Conservation (phyloP, 2,888 invertebrate genomes). For the Polyommatus icarus region DNA sequence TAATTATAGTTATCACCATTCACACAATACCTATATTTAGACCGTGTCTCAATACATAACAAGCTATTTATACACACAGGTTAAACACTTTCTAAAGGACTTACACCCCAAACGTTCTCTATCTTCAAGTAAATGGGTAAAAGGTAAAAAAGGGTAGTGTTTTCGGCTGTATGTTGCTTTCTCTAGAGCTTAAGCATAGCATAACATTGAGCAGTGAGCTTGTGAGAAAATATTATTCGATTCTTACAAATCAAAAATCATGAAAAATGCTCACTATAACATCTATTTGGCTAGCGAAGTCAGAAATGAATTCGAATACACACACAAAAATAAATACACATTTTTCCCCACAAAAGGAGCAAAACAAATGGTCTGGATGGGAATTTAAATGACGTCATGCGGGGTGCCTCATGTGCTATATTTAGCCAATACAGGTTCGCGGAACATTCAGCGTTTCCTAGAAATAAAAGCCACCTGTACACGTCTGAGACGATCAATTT, state of each 20-base stretch:
- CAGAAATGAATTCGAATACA: background rate
- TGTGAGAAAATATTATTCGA: no score
- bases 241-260: no score
- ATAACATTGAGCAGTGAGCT: no score
- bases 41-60: background rate
- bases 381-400: conserved; percentile 52
- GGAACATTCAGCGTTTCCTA: conserved; percentile 60
- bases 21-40: background rate
- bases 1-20: background rate
- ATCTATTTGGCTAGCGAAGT: background rate
- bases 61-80: background rate
- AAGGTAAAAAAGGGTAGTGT: no score
- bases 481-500: conserved; percentile 64
- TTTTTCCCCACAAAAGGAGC: background rate
- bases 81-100: background rate
- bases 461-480: conserved; percentile 65
- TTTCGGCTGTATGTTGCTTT: no score
- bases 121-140: no score
- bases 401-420: conserved; percentile 37
- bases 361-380: background rate
- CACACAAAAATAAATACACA: background rate
- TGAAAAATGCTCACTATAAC: no score
- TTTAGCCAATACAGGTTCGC: conserved; percentile 53
- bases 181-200: no score
- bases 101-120: background rate